phyloP scores from a whole-genome alignment of 2,113 vertebrate genomes.

The Petrocephalus microphthalmus region DNA sequence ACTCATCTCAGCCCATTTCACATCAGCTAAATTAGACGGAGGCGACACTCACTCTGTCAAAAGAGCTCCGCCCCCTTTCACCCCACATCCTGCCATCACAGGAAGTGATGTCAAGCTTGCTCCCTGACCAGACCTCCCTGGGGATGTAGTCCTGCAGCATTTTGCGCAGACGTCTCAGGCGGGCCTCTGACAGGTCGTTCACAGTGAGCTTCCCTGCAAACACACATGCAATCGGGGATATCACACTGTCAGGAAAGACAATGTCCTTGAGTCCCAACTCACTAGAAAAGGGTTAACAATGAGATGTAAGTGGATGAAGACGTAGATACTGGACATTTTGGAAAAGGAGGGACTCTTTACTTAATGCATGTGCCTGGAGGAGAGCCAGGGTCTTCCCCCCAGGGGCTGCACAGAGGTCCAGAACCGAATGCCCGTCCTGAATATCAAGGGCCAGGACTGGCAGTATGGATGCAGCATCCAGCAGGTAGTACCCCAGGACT shows the following conservation, averaged over 20 bases:
- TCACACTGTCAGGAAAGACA: background rate
- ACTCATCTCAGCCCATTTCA: background rate
- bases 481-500: slow-evolving; percentile 76
- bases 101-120: slow-evolving; percentile 66
- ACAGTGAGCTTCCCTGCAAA: slow-evolving; percentile 69
- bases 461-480: slow-evolving; percentile 88
- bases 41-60: slow-evolving; percentile 70
- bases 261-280: background rate
- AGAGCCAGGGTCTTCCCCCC: slow-evolving; percentile 85
- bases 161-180: slow-evolving; percentile 63
- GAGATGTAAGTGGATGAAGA: background rate
- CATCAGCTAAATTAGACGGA: background rate
- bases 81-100: slow-evolving; percentile 76
- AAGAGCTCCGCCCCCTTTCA: slow-evolving; percentile 64
- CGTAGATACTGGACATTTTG: background rate
- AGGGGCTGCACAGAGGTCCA: slow-evolving; percentile 89
- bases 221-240: background rate
- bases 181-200: slow-evolving; percentile 75
- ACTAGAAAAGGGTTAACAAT: background rate
- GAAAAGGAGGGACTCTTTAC: slow-evolving; percentile 55
- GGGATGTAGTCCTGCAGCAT: slow-evolving; percentile 76
- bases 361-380: slow-evolving; percentile 73
- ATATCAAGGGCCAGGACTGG: slow-evolving; percentile 79
- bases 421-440: slow-evolving; percentile 65
- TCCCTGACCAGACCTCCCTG: slow-evolving; percentile 46